These are phyloP conservation scores for Acronicta psi DNA, from an alignment of 2,888 invertebrate species.

Conservation along the genomic window DNA sequence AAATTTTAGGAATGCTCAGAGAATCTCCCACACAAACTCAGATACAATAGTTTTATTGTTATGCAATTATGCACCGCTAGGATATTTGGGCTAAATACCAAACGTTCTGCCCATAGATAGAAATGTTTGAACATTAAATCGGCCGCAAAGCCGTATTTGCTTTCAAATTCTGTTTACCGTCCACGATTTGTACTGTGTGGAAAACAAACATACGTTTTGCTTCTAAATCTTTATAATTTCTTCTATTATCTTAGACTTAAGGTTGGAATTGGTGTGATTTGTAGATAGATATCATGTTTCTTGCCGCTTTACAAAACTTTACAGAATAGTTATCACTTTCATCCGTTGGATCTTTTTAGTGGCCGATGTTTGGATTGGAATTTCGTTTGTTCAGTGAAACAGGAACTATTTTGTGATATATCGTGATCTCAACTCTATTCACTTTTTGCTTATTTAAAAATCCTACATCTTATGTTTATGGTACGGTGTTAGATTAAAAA, in stretches of 20 bases:
- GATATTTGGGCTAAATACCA: conserved; percentile 56
- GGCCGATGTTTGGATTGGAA: conserved; percentile 58
- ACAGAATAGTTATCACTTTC: conserved; percentile 69
- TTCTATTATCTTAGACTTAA: conserved; percentile 32
- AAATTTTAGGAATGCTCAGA: conserved; percentile 39
- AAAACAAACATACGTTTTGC: conserved; percentile 25
- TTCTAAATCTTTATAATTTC: conserved; percentile 3
- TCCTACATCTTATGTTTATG: not conserved
- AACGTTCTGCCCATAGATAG: conserved; percentile 41
- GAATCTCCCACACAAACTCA: conserved; percentile 45
- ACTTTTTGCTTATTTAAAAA: too few species aligned
- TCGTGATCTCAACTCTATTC: not conserved
- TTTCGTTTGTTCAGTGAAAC: conserved; percentile 18
- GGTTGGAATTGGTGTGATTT: conserved; percentile 25
- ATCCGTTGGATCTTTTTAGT: conserved; percentile 61
- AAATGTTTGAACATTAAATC: conserved; percentile 64
- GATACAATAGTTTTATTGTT: conserved; percentile 58
- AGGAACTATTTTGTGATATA: not conserved
- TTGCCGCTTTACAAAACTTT: conserved; percentile 57
- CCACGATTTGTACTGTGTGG: conserved; percentile 36
- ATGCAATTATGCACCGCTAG: conserved; percentile 44
- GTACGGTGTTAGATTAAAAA: too few species aligned
- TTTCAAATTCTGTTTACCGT: conserved; percentile 50
- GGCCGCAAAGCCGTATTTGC: conserved; percentile 60
- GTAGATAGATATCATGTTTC: conserved; percentile 24